These are phyloP conservation scores for Hyles euphorbiae DNA, from an alignment of 1,140 invertebrate species.

Conservation along the genomic window DNA sequence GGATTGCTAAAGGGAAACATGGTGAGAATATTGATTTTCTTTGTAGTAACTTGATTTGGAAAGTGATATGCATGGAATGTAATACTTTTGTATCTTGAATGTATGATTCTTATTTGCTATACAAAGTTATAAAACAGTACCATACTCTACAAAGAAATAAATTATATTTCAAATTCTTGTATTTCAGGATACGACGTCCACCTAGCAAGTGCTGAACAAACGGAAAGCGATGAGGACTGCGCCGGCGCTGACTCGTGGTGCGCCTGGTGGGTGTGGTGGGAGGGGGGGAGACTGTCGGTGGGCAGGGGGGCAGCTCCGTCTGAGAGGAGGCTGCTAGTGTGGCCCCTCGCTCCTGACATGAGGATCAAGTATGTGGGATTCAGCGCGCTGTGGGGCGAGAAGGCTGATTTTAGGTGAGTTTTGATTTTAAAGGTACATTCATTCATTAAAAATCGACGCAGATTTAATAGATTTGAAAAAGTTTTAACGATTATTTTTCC, in stretches of 20 bases:
- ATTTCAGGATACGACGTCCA: conserved; percentile 77
- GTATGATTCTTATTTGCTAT: too few species aligned
- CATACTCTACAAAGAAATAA: not conserved
- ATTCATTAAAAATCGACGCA: not conserved
- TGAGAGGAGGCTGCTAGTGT: conserved; percentile 72
- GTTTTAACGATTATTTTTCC: not conserved
- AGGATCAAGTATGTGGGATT: conserved; percentile 78
- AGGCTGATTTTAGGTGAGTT: conserved; percentile 78
- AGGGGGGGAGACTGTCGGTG: conserved; percentile 73
- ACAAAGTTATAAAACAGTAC: conserved; percentile 1
- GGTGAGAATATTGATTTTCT: conserved; percentile 55
- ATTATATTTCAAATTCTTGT: not conserved
- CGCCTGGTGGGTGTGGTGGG: conserved; percentile 80
- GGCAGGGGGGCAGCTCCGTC: conserved; percentile 74
- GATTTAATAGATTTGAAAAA: not conserved
- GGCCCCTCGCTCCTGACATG: conserved; percentile 76
- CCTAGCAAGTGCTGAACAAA: conserved; percentile 73
- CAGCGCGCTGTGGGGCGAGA: conserved; percentile 77
- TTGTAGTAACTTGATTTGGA: too few species aligned
- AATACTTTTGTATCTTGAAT: too few species aligned
- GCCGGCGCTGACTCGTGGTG: conserved; percentile 66
- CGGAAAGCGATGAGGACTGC: conserved; percentile 66
- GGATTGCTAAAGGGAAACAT: conserved; percentile 79
- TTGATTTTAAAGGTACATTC: not conserved
- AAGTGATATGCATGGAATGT: too few species aligned